Conservation (phyloP, 2,888 invertebrate species). For the Spodoptera picta region DNA sequence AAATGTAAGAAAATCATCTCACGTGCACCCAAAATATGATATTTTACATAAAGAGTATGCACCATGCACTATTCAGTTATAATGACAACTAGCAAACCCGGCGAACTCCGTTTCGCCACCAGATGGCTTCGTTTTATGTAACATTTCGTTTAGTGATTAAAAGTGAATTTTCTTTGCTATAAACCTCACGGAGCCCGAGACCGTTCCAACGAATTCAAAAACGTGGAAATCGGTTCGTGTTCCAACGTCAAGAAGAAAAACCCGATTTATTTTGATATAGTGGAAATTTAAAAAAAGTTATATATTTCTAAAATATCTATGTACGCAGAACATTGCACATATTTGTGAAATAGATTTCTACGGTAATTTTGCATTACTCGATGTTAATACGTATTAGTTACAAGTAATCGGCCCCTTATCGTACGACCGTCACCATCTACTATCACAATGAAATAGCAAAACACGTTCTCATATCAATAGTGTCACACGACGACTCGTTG, state of each 20-base stretch:
- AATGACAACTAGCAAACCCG: slow-evolving; percentile 18
- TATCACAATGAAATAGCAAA: slow-evolving; percentile 74
- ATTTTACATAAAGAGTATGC: slow-evolving; percentile 6
- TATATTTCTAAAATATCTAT: slow-evolving; percentile 23
- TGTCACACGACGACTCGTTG: slow-evolving; percentile 35
- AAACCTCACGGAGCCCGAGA: no score
- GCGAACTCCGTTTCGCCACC: no score
- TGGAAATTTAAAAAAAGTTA: slow-evolving; percentile 29
- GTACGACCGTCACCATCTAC: slow-evolving; percentile 67
- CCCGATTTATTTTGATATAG: no score
- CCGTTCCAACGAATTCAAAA: no score
- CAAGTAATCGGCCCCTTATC: slow-evolving; percentile 77
- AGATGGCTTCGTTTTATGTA: no score
- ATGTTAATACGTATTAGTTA: slow-evolving; percentile 58
- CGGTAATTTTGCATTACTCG: slow-evolving; percentile 46
- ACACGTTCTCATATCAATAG: slow-evolving; percentile 58
- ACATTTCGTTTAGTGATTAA: no score
- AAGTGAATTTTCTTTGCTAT: no score
- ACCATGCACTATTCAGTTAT: slow-evolving; percentile 5
- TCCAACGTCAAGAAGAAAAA: no score
- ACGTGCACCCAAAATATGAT: slow-evolving; percentile 23
- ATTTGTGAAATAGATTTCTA: slow-evolving; percentile 45
- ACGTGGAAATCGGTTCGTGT: no score
- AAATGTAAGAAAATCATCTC: no score
- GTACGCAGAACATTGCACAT: slow-evolving; percentile 28